Evolutionary conservation across 2,113 vertebrate genomes (phyloP).

Genomic region (Lepus americanus): DNA sequence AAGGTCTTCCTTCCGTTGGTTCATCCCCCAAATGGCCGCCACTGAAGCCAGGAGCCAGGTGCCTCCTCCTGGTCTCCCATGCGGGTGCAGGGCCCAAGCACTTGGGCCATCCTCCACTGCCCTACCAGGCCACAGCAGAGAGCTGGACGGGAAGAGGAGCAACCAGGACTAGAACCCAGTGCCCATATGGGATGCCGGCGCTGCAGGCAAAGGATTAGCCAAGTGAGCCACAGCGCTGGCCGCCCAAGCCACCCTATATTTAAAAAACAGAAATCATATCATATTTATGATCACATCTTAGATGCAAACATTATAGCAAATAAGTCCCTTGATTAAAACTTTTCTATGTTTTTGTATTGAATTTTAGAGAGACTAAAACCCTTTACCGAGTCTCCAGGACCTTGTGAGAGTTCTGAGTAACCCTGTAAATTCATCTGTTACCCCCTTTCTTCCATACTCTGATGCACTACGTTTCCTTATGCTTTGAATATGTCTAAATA

Average conservation of each 20-base stretch:
- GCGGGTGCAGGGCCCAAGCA: too few relatives aligned
- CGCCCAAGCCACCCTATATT: background rate
- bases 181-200: too few relatives aligned
- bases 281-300: background rate
- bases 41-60: too few relatives aligned
- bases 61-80: too few relatives aligned
- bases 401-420: background rate
- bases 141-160: too few relatives aligned
- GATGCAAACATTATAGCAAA: background rate
- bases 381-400: background rate
- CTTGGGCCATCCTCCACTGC: too few relatives aligned
- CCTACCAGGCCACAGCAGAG: too few relatives aligned
- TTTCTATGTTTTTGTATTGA: background rate
- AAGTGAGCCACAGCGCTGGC: too few relatives aligned
- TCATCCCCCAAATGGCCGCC: too few relatives aligned
- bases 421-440: background rate
- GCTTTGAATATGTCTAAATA: background rate
- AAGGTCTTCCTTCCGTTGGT: too few relatives aligned
- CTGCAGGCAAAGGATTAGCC: too few relatives aligned
- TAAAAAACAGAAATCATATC: conserved; percentile 20
- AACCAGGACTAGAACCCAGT: too few relatives aligned
- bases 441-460: background rate
- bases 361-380: background rate
- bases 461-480: background rate
- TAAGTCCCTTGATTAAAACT: background rate